A percentile compares a stretch with the other conserved stretches of the same genome.
phyloP scores from a whole-genome alignment of 2,113 vertebrate genomes.

The Lipophrys pholis region DNA sequence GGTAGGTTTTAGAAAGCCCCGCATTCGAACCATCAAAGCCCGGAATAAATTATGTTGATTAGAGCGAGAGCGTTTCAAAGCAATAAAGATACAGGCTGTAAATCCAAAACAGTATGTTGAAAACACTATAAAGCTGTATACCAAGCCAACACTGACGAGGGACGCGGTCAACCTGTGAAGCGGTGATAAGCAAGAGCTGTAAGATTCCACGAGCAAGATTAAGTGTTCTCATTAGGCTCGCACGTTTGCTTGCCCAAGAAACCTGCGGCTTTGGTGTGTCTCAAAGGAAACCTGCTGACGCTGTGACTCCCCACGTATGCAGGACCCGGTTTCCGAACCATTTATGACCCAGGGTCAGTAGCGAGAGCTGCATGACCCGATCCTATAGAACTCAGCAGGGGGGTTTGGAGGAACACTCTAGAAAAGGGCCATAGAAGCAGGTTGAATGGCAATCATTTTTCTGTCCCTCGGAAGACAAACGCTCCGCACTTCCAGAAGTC shows the following conservation, averaged over 20 bases:
- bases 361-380: too few relatives aligned
- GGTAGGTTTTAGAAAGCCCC: neutral
- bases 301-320: neutral
- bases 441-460: neutral
- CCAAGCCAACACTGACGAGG: neutral
- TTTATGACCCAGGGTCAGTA: too few relatives aligned
- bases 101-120: neutral
- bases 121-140: neutral
- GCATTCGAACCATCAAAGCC: neutral
- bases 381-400: neutral
- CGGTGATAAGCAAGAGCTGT: neutral
- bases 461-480: neutral
- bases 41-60: neutral
- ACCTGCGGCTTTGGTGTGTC: neutral
- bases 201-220: neutral
- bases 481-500: neutral
- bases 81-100: neutral
- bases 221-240: neutral
- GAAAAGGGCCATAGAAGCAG: neutral
- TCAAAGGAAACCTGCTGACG: constrained; percentile 13
- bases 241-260: neutral
- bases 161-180: neutral
- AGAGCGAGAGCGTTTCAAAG: neutral
- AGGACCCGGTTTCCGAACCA: neutral
- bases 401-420: neutral